Base-by-base conservation (phyloP, 2,888 invertebrate genomes). In the Itoplectis maculator region DNA sequence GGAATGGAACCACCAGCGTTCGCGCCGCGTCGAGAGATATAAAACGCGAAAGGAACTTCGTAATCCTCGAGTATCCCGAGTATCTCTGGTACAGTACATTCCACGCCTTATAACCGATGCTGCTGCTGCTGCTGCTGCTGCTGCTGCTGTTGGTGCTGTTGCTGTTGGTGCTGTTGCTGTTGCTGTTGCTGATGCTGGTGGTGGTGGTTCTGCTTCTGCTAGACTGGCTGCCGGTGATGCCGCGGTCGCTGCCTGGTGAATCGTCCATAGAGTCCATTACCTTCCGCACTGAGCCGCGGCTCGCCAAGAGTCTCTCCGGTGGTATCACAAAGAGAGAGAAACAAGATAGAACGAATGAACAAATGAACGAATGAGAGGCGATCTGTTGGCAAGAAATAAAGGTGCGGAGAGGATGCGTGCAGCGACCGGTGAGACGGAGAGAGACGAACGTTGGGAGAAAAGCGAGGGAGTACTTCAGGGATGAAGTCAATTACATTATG, bases 401-500 rank as follows among this genome's bases (percentile, higher is more conserved):
- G 82, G 78, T 82, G 82, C 78, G 82, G 82, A 82, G 74, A 5
- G 79, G 82, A 82, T 70, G 75, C 73, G 77, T 59, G 78, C 47
- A 49, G 15, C 45, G 47, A 35, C 0, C 59, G 61, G 74, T 45
- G 75, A 11, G 82, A 75, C 45, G 35, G 75, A 82, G 79, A 65
- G 74, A 79, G 82, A 82, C 45, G 78, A 80, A 77, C 56, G 80
- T 79, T 63, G 86, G 68, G 84, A 85, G 83, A 83, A 82, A 83
- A 79, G 82, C 82, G 73, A 81, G 81, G 79, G 83, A 86, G 74
- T 76, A 82, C 82, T 78, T 77, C 83, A 66, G 88, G 87, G 88
- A 90, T 90, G 88, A 90, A 90, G 90, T 92, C 92, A 92, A 92
- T 92, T 92, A 92, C 91, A 91, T 92, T 92, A 91, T 91, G 91